phyloP scores from a whole-genome alignment of 2,797 vertebrate species.

The Cuniculus paca region DNA sequence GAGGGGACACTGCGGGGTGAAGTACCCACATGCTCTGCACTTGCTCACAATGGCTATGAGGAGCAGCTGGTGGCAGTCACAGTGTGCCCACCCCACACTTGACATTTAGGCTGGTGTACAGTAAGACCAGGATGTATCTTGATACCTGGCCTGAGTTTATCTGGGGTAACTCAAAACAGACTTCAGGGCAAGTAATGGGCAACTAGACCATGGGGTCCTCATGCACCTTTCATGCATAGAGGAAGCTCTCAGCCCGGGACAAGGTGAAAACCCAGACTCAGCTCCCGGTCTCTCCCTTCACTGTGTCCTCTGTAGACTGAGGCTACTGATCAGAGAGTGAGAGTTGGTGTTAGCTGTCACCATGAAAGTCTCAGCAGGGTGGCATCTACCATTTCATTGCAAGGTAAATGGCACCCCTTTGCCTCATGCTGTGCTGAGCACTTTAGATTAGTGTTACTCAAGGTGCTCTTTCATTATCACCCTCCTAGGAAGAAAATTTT shows the following conservation, averaged over 20 bases:
- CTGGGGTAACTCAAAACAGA: background rate
- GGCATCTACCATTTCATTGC: background rate
- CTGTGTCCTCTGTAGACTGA: background rate
- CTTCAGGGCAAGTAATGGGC: background rate
- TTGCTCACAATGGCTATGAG: background rate
- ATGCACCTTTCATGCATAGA: background rate
- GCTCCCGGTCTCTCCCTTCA: background rate
- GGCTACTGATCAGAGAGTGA: background rate
- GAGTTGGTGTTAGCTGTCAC: background rate
- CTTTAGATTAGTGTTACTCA: background rate
- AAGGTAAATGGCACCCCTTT: background rate
- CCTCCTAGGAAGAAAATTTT: constrained; percentile 35
- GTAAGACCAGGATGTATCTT: background rate
- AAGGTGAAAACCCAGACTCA: background rate
- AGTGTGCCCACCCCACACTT: rapidly evolving
- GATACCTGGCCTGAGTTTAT: background rate
- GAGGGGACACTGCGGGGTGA: background rate
- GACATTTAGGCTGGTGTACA: rapidly evolving
- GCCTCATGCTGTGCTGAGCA: background rate
- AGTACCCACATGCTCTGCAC: rapidly evolving
- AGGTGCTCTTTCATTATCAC: background rate
- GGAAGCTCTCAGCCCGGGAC: background rate
- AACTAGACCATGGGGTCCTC: rapidly evolving
- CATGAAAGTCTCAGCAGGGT: background rate
- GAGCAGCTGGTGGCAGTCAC: rapidly evolving